Evolutionary conservation across 1,140 invertebrate genomes (phyloP).

Genomic region (Panagrolaimus sp.): DNA sequence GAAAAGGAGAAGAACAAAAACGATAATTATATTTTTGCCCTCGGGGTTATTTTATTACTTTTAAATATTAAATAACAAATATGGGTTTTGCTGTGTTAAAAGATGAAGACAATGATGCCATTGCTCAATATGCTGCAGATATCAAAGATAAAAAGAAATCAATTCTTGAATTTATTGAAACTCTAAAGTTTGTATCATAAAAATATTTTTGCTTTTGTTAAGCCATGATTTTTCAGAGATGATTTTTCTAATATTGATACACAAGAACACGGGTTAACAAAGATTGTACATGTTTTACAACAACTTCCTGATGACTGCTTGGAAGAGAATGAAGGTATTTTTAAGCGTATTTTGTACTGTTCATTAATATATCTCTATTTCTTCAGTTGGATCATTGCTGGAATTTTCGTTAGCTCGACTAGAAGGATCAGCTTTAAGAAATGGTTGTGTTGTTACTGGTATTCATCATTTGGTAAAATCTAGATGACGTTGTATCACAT

Average conservation of each 20-base stretch:
- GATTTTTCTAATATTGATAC: constrained; percentile 1
- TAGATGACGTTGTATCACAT: not conserved
- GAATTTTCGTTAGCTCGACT: not conserved
- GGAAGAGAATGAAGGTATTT: constrained; percentile 6
- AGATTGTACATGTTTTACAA: not conserved
- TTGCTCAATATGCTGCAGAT: not conserved
- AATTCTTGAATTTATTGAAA: not conserved
- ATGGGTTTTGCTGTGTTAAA: constrained; percentile 1
- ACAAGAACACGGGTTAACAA: not conserved
- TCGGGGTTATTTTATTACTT: not conserved
- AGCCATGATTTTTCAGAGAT: not conserved
- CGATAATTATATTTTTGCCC: too few species aligned
- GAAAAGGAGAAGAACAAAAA: too few species aligned
- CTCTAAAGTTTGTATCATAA: not conserved
- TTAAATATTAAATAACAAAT: not conserved
- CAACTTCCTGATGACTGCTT: not conserved
- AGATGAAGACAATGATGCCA: not conserved
- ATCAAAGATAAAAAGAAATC: not conserved
- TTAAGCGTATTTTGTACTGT: too few species aligned
- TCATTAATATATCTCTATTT: not conserved
- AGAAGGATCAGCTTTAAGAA: constrained; percentile 3
- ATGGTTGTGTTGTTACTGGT: not conserved
- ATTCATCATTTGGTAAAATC: constrained; percentile 19
- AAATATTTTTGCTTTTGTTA: too few species aligned
- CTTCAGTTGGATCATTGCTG: constrained; percentile 9